Evolutionary conservation across 2,888 invertebrate genomes (phyloP), one percentile per base, ranked within the genome.

Genomic region (Philereme transversata): DNA sequence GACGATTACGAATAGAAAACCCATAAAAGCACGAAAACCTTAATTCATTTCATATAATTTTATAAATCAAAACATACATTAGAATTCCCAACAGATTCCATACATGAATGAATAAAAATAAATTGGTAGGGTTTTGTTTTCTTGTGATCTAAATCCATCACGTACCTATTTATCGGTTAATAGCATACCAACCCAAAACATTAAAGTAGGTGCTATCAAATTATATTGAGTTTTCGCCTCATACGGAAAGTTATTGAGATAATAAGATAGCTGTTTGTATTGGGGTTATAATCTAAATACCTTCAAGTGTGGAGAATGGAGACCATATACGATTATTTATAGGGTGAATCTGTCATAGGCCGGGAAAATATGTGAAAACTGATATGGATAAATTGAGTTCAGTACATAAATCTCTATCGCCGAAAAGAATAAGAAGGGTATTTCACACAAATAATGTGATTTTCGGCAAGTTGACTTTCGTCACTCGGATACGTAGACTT

Each of bases 91-190:
- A 22, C 22, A 3, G 22, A 22, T 22, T 22, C 22, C 22, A 22
- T 22, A 22, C 22, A 22, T 22, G 22, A 22, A 22, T 22, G 22
- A 22, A 22, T 22, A 22, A 22, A 22, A 2, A 22, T 22, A 22
- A 22, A 22, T 22, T 22, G 22, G 22, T 2, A 22, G 45, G 5
- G 8, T 11, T 33, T n/a, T 34, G 4, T 34, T 34, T 8, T 4
- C 9, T 22, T 5, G 7, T 9, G 9, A 47, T 34, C 22, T 22
- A 10, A 65, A 66, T 72, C 69, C 65, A 60, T 68, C 66, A 71
- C 65, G 61, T 67, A 67, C 60, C 64, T 56, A 57, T 72, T 63
- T 43, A 65, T 75, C 9, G 38, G 8, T 49, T 49, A 45, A 57
- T 45, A 6, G 22, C n/a, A 11, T 38, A 38, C 7, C 7, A 47